These are phyloP conservation scores for Desmophyllum pertusum DNA, from an alignment of 92 coral and sea anemone species.

Conservation along the genomic window DNA sequence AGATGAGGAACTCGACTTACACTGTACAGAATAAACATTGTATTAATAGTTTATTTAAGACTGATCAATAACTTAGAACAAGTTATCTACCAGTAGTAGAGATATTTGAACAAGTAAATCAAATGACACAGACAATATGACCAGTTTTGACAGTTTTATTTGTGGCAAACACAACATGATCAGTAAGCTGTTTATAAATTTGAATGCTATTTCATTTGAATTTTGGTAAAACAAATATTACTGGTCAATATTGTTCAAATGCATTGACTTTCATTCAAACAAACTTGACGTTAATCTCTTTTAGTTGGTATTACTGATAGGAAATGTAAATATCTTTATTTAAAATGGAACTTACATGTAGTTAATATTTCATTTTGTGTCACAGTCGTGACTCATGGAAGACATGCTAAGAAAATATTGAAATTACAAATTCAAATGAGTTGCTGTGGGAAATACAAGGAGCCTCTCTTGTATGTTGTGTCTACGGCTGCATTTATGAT, in stretches of 20 bases:
- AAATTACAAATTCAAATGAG: background rate
- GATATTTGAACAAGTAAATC: background rate
- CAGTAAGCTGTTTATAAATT: background rate
- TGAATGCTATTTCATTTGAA: background rate
- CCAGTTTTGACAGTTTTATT: background rate
- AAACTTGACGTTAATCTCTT: no score
- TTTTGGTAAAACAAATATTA: background rate
- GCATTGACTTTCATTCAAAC: background rate
- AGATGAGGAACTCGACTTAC: background rate
- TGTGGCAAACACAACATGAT: background rate
- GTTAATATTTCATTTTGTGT: no score
- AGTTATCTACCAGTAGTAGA: background rate
- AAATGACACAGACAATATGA: background rate
- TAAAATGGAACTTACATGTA: background rate
- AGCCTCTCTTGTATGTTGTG: background rate
- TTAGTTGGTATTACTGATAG: background rate
- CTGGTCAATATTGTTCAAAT: background rate
- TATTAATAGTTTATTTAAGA: background rate
- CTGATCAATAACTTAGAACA: no score
- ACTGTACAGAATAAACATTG: background rate
- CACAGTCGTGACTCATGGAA: no score
- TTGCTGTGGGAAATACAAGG: background rate
- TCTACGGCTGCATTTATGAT: background rate
- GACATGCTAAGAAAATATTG: background rate
- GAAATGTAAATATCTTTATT: background rate